These are phyloP conservation scores for Limnephilus rhombicus DNA, from an alignment of 2,888 invertebrate species.

Conservation along the genomic window DNA sequence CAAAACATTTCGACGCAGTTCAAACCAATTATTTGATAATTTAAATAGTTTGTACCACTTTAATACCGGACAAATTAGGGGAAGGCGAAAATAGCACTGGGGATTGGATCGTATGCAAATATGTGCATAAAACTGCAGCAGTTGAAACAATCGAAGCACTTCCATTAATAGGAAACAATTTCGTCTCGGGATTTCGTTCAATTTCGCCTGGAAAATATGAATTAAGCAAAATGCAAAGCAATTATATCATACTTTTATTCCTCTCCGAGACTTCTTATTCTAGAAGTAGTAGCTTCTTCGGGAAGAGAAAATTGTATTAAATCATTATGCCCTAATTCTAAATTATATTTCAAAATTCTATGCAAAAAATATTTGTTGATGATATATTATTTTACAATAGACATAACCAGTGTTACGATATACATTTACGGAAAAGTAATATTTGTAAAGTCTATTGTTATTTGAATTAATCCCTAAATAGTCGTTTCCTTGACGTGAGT, in stretches of 20 bases:
- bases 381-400: no score
- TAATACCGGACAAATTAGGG: neutral
- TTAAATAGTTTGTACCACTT: neutral
- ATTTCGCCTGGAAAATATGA: neutral
- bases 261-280: neutral
- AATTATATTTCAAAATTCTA: no score
- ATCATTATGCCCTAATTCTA: no score
- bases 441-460: no score
- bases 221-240: neutral
- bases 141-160: slow-evolving; percentile 30
- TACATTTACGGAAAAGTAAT: no score
- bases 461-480: no score
- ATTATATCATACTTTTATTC: neutral
- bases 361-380: no score
- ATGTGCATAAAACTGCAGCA: neutral
- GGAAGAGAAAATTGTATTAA: no score
- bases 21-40: neutral
- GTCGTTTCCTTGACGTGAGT: no score
- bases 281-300: neutral
- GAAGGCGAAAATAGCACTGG: neutral
- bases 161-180: neutral
- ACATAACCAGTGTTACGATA: no score
- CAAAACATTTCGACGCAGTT: neutral
- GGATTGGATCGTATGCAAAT: neutral
- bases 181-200: slow-evolving; percentile 15